Conservation (phyloP, 2,888 invertebrate species). For the Mythimna albipuncta region DNA sequence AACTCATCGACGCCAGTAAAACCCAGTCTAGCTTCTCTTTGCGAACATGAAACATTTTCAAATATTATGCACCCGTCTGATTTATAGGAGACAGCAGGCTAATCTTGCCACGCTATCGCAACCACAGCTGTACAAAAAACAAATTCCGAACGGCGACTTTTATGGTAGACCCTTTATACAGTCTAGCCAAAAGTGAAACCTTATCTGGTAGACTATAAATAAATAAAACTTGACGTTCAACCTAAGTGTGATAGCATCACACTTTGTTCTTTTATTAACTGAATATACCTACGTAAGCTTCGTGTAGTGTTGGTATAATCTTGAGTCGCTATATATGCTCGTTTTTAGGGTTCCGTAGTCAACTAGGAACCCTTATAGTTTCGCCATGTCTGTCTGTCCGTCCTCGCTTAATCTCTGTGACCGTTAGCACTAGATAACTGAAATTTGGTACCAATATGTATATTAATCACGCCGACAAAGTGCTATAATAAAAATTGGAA, state of each 20-base stretch:
- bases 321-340: background rate
- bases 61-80: conserved; percentile 61
- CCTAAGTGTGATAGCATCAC: conserved; percentile 50
- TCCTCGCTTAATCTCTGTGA: too few relatives aligned
- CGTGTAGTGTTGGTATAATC: background rate
- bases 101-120: conserved; percentile 59
- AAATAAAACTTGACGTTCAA: conserved; percentile 56
- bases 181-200: conserved; percentile 59
- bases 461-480: too few relatives aligned
- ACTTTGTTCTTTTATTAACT: conserved; percentile 43
- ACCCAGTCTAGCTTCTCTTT: conserved; percentile 29
- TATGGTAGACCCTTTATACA: conserved; percentile 51
- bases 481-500: too few relatives aligned
- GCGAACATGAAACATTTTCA: conserved; percentile 61
- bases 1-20: conserved; percentile 48
- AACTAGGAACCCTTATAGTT: too few relatives aligned
- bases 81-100: conserved; percentile 59
- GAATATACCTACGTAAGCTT: conserved; percentile 14
- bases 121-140: conserved; percentile 53
- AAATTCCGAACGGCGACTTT: conserved; percentile 52
- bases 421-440: too few relatives aligned
- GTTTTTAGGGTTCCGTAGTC: too few relatives aligned
- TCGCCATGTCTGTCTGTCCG: too few relatives aligned
- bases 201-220: conserved; percentile 58
- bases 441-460: too few relatives aligned